Conservation (phyloP, 2,888 invertebrate genomes). For the Polyploca ridens region DNA sequence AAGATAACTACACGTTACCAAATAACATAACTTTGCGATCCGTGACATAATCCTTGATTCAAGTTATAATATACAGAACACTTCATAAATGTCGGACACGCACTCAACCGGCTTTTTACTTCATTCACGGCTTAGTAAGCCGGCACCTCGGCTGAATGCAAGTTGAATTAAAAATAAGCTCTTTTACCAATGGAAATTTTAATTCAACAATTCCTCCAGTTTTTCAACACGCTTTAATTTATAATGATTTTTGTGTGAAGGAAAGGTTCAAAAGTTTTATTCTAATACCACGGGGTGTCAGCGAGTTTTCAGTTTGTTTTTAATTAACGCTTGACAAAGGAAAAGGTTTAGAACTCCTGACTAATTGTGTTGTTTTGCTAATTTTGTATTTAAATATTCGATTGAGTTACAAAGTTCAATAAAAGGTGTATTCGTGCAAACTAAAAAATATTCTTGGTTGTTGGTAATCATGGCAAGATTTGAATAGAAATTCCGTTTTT, state of each 20-base stretch:
- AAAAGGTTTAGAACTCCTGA: background rate
- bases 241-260: background rate
- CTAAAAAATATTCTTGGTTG: too few species aligned
- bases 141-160: constrained; percentile 17
- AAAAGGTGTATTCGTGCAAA: too few species aligned
- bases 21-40: too few species aligned
- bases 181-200: constrained; percentile 14
- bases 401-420: background rate
- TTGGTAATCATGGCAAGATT: too few species aligned
- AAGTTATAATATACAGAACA: background rate
- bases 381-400: constrained; percentile 1
- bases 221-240: background rate
- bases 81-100: background rate
- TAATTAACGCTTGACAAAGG: constrained; percentile 4
- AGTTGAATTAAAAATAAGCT: constrained; percentile 21
- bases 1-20: too few species aligned
- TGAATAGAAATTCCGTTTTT: too few species aligned
- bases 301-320: background rate
- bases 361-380: background rate
- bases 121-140: constrained; percentile 12
- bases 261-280: background rate
- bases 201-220: constrained; percentile 1
- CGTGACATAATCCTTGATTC: too few species aligned
- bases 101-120: background rate
- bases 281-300: background rate